A percentile compares a stretch with the other conserved stretches of the same genome.
These are phyloP conservation scores for Phylloscopus trochiloides DNA, from an alignment of 2,113 vertebrate species.

Conservation along the genomic window DNA sequence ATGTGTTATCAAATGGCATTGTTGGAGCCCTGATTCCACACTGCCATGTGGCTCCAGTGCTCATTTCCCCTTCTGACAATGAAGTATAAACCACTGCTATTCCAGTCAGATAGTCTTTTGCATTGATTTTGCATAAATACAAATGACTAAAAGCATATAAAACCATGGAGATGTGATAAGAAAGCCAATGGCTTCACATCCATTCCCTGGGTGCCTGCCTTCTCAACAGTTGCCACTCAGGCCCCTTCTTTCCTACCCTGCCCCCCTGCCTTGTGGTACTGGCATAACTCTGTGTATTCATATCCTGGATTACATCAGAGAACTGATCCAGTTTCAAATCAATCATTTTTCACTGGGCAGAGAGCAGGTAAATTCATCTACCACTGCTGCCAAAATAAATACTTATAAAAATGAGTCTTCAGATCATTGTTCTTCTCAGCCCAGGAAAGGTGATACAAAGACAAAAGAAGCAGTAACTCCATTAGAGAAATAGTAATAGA, in stretches of 20 bases:
- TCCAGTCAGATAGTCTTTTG: not conserved
- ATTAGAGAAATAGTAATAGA: not conserved
- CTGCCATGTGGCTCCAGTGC: not conserved
- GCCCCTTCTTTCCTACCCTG: not conserved
- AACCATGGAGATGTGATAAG: not conserved
- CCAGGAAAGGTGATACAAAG: not conserved
- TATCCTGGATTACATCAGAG: not conserved
- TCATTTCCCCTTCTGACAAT: not conserved
- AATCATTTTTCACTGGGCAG: not conserved
- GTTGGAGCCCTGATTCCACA: not conserved
- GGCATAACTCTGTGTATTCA: not conserved
- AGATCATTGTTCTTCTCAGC: not conserved
- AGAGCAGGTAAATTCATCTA: not conserved
- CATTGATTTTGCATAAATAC: not conserved
- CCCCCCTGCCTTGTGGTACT: not conserved
- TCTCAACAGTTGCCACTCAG: not conserved
- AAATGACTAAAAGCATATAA: not conserved
- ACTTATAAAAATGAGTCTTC: not conserved
- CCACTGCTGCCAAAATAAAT: not conserved
- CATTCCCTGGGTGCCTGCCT: not conserved
- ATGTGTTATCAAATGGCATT: not conserved
- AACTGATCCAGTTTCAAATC: not conserved
- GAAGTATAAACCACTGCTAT: not conserved
- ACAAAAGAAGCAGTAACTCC: not conserved
- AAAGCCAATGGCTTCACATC: not conserved